Base-by-base conservation (phyloP, 1,140 invertebrate genomes). In the Leucophenga varia region DNA sequence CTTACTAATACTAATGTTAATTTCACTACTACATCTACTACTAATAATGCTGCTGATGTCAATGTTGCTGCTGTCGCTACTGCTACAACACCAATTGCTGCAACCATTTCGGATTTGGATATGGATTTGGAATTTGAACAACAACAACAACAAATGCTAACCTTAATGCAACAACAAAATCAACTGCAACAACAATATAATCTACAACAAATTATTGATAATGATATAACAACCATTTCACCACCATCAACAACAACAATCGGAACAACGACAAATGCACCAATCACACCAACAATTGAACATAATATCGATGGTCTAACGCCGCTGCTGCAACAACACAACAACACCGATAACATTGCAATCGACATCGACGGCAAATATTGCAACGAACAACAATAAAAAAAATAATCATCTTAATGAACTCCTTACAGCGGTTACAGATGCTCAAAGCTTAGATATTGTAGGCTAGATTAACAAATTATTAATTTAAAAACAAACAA, bases 371-470 rank as follows among this genome's bases (percentile, higher is more conserved):
- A 59, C 55, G 47, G 50, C 47, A 25, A 6, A n/a, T n/a, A n/a
- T n/a, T 13, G 7, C 6, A 7, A 36, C 34, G 14, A 8, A 49
- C 54, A 51, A 52, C 54, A 42, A 50, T 45, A 47, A 47, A 54
- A 68, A 68, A 51, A 57, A 52, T 19, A 52, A 41, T 21, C 47
- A 57, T 49, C 47, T 50, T 41, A 52, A 46, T 21, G 37, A 37
- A 20, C 18, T 34, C 5, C 20, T 16, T 19, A 31, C 44, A 65
- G 64, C 70, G 58, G 70, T 68, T 55, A 71, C 70, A 64, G 71
- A 74, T 73, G 71, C 71, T 73, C 71, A 74, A 74, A 74, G 69
- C 54, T 53, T 74, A 71, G 71, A 74, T 73, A 73, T 74, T 68
- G 71, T 74, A 71, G 71, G 55, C 44, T 74, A 74, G 61, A 57